A percentile compares a stretch with the other conserved stretches of the same genome.
Evolutionary conservation across 2,797 vertebrate species (phyloP).

Genomic region (Caiman crocodilus): DNA sequence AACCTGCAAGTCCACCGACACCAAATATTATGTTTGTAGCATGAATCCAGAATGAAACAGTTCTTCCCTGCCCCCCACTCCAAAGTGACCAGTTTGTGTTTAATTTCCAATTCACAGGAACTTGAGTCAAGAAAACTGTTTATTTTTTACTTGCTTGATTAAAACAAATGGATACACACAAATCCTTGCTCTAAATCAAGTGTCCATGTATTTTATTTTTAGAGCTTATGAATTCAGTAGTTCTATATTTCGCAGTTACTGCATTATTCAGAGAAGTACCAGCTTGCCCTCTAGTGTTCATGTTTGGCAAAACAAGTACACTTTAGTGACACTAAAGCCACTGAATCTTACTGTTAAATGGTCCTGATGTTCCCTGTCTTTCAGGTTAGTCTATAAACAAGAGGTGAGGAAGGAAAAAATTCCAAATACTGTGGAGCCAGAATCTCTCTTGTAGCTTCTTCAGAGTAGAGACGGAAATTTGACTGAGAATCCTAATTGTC

Average conservation of each 20-base stretch:
- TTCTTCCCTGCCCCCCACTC: too few relatives aligned
- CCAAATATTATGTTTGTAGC: too few relatives aligned
- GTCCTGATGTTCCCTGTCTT: neutral
- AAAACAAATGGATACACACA: slow-evolving; percentile 22
- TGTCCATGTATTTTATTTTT: slow-evolving; percentile 8
- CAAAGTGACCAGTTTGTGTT: too few relatives aligned
- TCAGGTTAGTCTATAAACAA: neutral
- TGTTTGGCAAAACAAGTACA: slow-evolving; percentile 6
- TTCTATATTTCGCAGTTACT: neutral
- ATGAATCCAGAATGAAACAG: too few relatives aligned
- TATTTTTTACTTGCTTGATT: slow-evolving; percentile 30
- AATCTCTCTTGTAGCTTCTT: too few relatives aligned
- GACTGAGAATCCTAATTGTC: neutral
- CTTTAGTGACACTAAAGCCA: neutral
- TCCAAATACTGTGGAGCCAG: too few relatives aligned
- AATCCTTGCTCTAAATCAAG: slow-evolving; percentile 2
- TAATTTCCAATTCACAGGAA: slow-evolving; percentile 24
- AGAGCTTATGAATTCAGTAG: neutral
- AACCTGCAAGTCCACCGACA: too few relatives aligned
- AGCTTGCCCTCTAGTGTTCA: slow-evolving; percentile 78
- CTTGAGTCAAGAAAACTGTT: neutral
- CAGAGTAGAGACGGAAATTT: too few relatives aligned
- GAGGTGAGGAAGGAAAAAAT: too few relatives aligned
- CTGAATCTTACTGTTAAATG: neutral
- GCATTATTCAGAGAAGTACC: slow-evolving; percentile 47